Evolutionary conservation across 1,140 invertebrate genomes (phyloP), one percentile per base, ranked within the genome.

Genomic region (Eupristina koningsbergeri): DNA sequence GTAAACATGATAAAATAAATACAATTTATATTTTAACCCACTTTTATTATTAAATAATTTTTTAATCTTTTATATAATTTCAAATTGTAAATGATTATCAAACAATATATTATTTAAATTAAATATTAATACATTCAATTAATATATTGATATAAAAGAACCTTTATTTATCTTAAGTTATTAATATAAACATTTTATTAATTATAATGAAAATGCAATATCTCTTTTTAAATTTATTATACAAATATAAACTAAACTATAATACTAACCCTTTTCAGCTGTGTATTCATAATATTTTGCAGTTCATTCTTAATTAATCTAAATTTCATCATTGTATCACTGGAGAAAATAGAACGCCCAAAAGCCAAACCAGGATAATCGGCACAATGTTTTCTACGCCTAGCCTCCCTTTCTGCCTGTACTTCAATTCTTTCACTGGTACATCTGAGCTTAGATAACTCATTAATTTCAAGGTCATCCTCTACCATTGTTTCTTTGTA

Each of bases 291-390:
- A 89, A 99, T 98, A 94, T 99, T 99, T 93, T 99, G 97, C 88
- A 99, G 94, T 93, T 99, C 98, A 92, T 99, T 99, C 90, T 96
- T 95, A 89, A 99, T 99, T 74, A 99, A 96, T 90, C 96, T 97
- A 93, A 99, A 98, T 93, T 98, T 99, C 96, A 99, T 99, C 95
- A 98, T 96, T 3, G 98, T 98, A 91, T 98, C 98, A 71, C 98
- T 98, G 89, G 97, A 98, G 91, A 99, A 98, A 89, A 98, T 96
- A 34, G 97, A 98, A 85, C 95, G 95, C 34, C 97, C 97, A 88
- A 98, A 98, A 0, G 97, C 97, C 15, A 98, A 92, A 8, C 97
- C 97, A 0, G 97, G 97, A 93, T 98, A 98, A 90, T 98, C 97
- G 7, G 97, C 95, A 91, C 97, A 98, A 91, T 96, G 93, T 80